These are phyloP conservation scores for Yponomeuta cagnagella DNA, from an alignment of 2,888 invertebrate species.

Conservation along the genomic window DNA sequence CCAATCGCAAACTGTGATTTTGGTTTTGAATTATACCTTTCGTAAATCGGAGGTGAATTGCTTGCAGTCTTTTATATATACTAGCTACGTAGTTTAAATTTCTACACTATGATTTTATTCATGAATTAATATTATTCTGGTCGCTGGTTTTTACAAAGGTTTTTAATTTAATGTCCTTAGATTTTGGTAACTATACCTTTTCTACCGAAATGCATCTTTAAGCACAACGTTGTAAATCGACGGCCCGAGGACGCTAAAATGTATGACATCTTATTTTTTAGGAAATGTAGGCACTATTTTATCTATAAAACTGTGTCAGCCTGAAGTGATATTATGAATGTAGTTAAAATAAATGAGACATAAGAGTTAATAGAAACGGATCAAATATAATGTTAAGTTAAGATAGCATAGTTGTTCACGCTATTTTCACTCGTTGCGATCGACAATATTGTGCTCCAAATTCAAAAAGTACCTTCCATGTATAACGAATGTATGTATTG, in stretches of 20 bases:
- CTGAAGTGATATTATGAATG: conserved; percentile 54
- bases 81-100: neutral
- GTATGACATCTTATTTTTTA: neutral
- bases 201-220: neutral
- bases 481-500: conserved; percentile 27
- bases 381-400: conserved; percentile 32
- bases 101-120: neutral
- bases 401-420: conserved; percentile 33
- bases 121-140: neutral
- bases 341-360: conserved; percentile 40
- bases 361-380: conserved; percentile 31
- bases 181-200: neutral
- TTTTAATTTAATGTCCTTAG: neutral
- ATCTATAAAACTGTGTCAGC: conserved; percentile 1
- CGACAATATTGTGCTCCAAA: conserved; percentile 52
- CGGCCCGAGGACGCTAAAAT: neutral
- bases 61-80: neutral
- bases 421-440: conserved; percentile 51
- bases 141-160: neutral
- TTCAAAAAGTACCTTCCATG: conserved; percentile 35
- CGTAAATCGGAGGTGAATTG: neutral
- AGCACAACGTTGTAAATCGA: neutral
- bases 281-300: conserved; percentile 9
- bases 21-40: neutral
- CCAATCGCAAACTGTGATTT: neutral